Base-by-base conservation (phyloP, 2,113 vertebrate genomes). In the Seriola dumerili region DNA sequence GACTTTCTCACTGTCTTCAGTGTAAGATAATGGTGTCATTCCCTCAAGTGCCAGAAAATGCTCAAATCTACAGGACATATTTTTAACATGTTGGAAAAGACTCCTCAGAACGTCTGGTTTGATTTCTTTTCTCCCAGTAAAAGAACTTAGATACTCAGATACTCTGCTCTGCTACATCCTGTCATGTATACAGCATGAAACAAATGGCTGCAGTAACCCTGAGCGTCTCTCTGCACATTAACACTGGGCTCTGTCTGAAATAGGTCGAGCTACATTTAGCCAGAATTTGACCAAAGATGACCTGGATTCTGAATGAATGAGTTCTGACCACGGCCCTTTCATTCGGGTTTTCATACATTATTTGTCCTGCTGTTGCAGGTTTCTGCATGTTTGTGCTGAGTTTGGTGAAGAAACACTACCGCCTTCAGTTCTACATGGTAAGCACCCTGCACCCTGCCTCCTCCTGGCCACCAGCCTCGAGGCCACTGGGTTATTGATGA, bases 331-430 rank as follows among this genome's bases (percentile, higher is more conserved):
- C 63, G 16, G 36, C 21, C 62, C 0, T 57, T 48, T 17, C 19
- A 2, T 68, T 0, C n/a, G 13, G 5, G 36, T 5, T 73, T 21
- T 85, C 11, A 58, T 10, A 0, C 2, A 6, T 11, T 17, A 13
- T 44, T 58, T 58, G 3, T 73, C 19, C 9, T 85, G 54, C 34
- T 73, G 46, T 89, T 86, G 13, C 90, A 93, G 98, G 98, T 46
- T 99, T 99, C 95, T 99, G 98, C 94, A 99, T 99, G 98, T 99
- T 99, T 83, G 98, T 99, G 46, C 88, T 99, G 92, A 99, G 98
- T 68, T 93, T 99, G 94, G 98, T 99, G 93, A 99, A 99, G 96
- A 99, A 99, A 65, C 98, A 99, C 85, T 99, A 99, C 73, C 97
- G 98, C 21, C 97, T 99, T 40, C 98, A 99, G 91, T 99, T 99